Percentiles rank a stretch among this genome's conserved stretches.
These are phyloP conservation scores for Perizoma affinitatum DNA, from an alignment of 2,888 invertebrate genomes.

Conservation along the genomic window DNA sequence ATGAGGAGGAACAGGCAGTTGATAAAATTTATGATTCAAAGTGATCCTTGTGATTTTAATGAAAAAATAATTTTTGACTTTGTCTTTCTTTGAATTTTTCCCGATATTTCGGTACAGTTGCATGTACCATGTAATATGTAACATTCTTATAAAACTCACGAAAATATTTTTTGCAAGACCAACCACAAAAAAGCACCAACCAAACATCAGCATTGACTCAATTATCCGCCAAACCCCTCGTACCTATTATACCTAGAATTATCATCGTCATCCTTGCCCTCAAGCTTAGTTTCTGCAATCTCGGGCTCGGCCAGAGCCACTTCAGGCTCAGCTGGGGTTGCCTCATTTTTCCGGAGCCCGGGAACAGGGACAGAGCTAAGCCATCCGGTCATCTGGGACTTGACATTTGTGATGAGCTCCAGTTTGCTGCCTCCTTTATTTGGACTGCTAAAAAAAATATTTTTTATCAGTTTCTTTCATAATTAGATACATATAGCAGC, in stretches of 20 bases:
- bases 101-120: no score
- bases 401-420: conserved; percentile 94
- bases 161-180: conserved; percentile 11
- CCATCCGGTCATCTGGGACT: conserved; percentile 94
- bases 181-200: conserved; percentile 30
- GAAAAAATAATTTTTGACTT: no score
- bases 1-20: no score
- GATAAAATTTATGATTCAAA: no score
- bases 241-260: conserved; percentile 93
- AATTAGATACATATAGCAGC: no score
- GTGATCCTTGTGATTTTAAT: no score
- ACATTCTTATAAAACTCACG: not conserved
- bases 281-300: conserved; percentile 65
- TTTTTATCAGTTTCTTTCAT: no score
- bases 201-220: conserved; percentile 66
- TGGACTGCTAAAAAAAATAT: conserved; percentile 79
- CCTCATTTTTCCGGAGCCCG: conserved; percentile 88
- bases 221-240: conserved; percentile 84
- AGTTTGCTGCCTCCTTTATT: conserved; percentile 89
- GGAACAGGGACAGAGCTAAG: conserved; percentile 90
- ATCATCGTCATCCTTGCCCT: conserved; percentile 91
- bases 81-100: no score
- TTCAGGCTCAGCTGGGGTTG: conserved; percentile 76
- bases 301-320: conserved; percentile 74
- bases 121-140: no score